Evolutionary conservation across 2,113 vertebrate genomes (phyloP).

Genomic region (Nyctereutes procyonoides): DNA sequence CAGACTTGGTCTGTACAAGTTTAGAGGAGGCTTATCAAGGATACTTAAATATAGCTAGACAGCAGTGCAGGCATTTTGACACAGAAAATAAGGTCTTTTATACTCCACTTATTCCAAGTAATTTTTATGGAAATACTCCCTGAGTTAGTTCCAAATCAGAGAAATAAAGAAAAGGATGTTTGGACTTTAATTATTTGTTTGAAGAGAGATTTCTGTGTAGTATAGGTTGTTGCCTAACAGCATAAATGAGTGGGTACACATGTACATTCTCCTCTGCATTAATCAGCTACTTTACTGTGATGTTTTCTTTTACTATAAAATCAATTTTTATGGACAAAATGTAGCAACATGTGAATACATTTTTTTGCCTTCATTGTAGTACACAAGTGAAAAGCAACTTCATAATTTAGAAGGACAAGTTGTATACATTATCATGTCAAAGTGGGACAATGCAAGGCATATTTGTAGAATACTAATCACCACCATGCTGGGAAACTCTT

Average conservation of each 20-base stretch:
- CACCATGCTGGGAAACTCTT: constrained; percentile 59
- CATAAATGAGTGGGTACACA: constrained; percentile 17
- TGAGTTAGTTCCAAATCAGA: not conserved
- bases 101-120: not conserved
- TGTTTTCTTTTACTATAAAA: constrained; percentile 19
- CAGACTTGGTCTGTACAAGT: constrained; percentile 4
- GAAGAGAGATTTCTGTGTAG: not conserved
- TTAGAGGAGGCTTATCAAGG: constrained; percentile 3
- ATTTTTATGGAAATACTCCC: not conserved
- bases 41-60: not conserved
- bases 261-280: not conserved
- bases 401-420: constrained; percentile 67
- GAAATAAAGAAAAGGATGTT: not conserved
- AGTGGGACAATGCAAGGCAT: constrained; percentile 28
- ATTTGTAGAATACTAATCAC: constrained; percentile 67
- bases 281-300: constrained; percentile 11
- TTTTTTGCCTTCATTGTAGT: constrained; percentile 32
- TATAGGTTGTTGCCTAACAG: not conserved
- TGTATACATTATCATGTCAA: constrained; percentile 31
- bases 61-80: not conserved
- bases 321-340: constrained; percentile 25
- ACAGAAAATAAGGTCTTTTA: not conserved
- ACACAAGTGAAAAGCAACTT: constrained; percentile 70
- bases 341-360: constrained; percentile 21
- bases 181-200: constrained; percentile 33